Conservation (phyloP, 2,113 vertebrate species). For the Sceloporus tristichus region DNA sequence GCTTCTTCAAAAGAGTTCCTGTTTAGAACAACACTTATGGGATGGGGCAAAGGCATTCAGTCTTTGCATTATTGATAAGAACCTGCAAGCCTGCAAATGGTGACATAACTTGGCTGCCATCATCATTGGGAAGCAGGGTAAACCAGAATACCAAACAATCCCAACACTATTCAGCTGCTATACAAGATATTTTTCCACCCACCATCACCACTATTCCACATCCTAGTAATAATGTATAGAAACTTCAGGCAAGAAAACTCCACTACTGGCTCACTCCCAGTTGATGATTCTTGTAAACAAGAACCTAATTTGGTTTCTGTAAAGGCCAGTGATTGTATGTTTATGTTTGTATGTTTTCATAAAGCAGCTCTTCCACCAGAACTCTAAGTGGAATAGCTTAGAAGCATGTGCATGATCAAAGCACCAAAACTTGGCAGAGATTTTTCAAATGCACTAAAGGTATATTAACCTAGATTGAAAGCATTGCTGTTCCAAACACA, state of each 20-base stretch:
- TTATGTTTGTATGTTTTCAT: neutral
- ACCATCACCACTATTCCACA: neutral
- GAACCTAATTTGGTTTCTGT: neutral
- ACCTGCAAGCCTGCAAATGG: no score
- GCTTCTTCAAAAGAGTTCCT: neutral
- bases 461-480: neutral
- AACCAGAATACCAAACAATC: neutral
- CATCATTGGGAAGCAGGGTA: no score
- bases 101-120: no score
- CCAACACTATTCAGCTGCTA: neutral
- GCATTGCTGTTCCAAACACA: neutral
- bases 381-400: neutral
- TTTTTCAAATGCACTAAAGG: conserved; percentile 12
- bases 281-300: neutral
- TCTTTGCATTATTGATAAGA: neutral
- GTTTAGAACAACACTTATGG: no score
- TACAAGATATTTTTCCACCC: neutral
- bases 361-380: neutral
- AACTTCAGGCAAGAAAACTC: neutral
- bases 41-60: neutral
- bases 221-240: neutral
- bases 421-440: neutral
- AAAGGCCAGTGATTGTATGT: neutral
- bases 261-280: neutral
- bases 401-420: conserved; percentile 18